phyloP scores from a whole-genome alignment of 2,113 vertebrate genomes.

The Danio rerio region DNA sequence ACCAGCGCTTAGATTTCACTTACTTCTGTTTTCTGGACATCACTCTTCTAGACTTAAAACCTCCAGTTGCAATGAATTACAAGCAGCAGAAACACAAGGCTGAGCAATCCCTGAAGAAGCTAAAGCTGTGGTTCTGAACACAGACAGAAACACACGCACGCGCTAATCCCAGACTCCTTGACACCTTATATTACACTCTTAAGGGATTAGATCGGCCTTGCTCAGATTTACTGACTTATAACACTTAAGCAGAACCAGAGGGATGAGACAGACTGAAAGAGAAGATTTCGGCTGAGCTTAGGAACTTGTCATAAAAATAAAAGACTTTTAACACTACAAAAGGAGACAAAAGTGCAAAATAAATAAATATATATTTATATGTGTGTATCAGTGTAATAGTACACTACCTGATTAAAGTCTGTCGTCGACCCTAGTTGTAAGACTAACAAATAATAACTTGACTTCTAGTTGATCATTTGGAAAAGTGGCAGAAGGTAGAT shows the following conservation, averaged over 20 bases:
- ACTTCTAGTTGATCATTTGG: too few relatives aligned
- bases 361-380: too few relatives aligned
- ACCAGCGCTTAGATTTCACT: neutral
- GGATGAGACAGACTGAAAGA: slow-evolving; percentile 26
- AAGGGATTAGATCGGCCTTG: slow-evolving; percentile 41
- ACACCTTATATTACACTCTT: slow-evolving; percentile 49
- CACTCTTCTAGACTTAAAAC: neutral
- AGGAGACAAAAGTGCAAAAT: too few relatives aligned
- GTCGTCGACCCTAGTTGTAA: too few relatives aligned
- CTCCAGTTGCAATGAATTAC: neutral
- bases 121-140: slow-evolving; percentile 2
- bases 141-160: slow-evolving; percentile 1
- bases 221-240: slow-evolving; percentile 46
- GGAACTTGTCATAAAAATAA: too few relatives aligned
- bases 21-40: slow-evolving; percentile 49
- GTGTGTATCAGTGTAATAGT: too few relatives aligned
- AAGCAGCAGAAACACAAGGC: neutral
- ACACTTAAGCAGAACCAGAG: slow-evolving; percentile 39
- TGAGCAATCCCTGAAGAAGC: neutral
- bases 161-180: slow-evolving; percentile 43
- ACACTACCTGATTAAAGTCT: too few relatives aligned
- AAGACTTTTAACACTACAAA: too few relatives aligned
- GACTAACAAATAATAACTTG: too few relatives aligned
- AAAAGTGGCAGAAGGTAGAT: too few relatives aligned
- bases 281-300: neutral